These are phyloP conservation scores for Cyclargus thomasi DNA, from an alignment of 1,140 invertebrate species.

Conservation along the genomic window DNA sequence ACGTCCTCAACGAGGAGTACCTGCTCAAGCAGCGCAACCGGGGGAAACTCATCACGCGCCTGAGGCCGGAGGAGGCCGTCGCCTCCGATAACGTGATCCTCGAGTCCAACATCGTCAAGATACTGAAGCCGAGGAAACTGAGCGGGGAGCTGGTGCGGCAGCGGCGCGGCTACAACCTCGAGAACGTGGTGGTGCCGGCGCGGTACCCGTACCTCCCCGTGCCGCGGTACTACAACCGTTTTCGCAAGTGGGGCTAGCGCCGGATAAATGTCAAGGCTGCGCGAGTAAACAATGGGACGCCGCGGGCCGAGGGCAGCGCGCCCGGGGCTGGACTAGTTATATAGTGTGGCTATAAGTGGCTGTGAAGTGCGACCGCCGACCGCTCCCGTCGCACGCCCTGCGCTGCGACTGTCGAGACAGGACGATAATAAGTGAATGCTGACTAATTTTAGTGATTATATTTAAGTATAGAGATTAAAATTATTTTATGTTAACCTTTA, in stretches of 20 bases:
- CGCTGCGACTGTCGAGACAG: not conserved
- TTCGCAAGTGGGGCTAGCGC: constrained; percentile 65
- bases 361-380: constrained; percentile 26
- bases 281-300: constrained; percentile 34
- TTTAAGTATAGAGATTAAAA: constrained; percentile 11
- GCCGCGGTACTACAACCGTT: constrained; percentile 48
- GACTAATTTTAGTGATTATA: not conserved
- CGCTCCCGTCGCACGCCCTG: not conserved
- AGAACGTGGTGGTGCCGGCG: constrained; percentile 69
- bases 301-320: constrained; percentile 12
- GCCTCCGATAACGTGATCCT: constrained; percentile 67
- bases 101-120: constrained; percentile 63
- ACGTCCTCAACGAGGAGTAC: constrained; percentile 51
- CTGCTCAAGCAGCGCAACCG: constrained; percentile 51
- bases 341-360: constrained; percentile 64
- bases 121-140: constrained; percentile 51
- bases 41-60: constrained; percentile 54
- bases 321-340: constrained; percentile 39
- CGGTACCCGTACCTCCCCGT: constrained; percentile 63
- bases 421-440: not conserved
- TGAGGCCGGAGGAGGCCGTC: constrained; percentile 55
- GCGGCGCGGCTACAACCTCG: constrained; percentile 71
- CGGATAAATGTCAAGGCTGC: constrained; percentile 66
- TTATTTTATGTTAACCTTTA: constrained; percentile 6
- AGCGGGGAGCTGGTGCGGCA: constrained; percentile 50